Base-by-base conservation (phyloP, 2,888 invertebrate genomes). In the Ichneumoninae sp. region DNA sequence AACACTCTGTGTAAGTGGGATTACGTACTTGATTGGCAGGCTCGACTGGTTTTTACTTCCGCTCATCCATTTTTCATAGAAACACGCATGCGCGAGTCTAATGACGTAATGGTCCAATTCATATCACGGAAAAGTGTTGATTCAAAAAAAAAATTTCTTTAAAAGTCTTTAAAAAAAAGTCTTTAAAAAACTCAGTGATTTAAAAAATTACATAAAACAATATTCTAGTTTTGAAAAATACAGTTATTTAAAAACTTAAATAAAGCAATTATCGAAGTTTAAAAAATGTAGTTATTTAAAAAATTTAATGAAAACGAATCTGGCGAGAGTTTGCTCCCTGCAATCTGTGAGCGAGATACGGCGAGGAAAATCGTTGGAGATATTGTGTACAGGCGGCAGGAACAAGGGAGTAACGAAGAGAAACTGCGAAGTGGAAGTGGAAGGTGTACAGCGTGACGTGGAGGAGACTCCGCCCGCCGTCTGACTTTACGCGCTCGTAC, bases 401-500 rank as follows among this genome's bases (percentile, higher is more conserved):
- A 30, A 26, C 19, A 33, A 62, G 16, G 19, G 47, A 40, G 47
- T 40, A 2, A 71, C 36, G 44, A 16, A 36, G 7, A 50, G 22
- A 72, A 62, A 50, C 30, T 69, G 60, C 62, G 33, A 69, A 69
- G 47, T 54, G 22, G 60, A 50, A 75, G 70, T 36, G 5, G 50
- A 76, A 65, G 30, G 54, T 47, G 69, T 54, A 62, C 65, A 75
- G 40, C 40, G 70, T 19, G 57, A 19, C 30, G 66, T 30, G 57
- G n/a, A 52, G 16, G 54, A 57, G 60, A 65, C 40, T 22, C 76
- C 76, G 62, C 72, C 75, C 52, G 52, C 40, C 66, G 85, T 71
- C 85, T 84, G 86, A 86, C 86, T 86, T 76, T 70, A 87, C 72
- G 80, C 75, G 72, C 72, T 74, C 36, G 69, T 80, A 86, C 86